Evolutionary conservation across 1,140 invertebrate genomes (phyloP), one percentile per base, ranked within the genome.

Genomic region (Ceratoteleas bidentatus): DNA sequence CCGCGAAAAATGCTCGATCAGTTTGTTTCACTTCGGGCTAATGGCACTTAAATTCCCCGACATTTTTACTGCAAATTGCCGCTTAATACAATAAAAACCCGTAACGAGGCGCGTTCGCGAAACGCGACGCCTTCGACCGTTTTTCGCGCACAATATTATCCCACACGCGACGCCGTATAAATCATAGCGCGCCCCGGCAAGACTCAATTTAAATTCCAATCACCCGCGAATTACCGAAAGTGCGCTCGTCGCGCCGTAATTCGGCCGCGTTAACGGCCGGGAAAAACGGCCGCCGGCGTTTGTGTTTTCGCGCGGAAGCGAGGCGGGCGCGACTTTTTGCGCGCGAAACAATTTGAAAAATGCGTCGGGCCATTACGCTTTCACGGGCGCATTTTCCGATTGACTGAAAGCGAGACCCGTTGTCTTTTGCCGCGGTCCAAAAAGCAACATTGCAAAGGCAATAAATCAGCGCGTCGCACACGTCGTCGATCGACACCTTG

Each of bases 401-500:
- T 68, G 77, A 43, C 43, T 73, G 64, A 61, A 74, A 73, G 58
- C 64, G 70, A 57, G 64, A 53, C 53, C 45, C 62, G 62, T 50
- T 69, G 78, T 75, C 70, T 74, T 81, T 74, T 38, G 2, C 7
- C 40, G 24, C 32, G 64, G 65, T 66, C 53, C 49, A 75, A 57
- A 76, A 66, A 75, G 72, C 65, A 72, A 66, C 66, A 66, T 73
- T 72, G 72, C 72, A 76, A 73, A 40, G 49, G 68, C 58, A 61
- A 78, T 79, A 79, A 75, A 83, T 75, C 75, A 76, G 75, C 16
- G 62, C 53, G 74, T 69, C 73, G 80, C 68, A 57, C 75, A 64
- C 75, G 76, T 74, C 81, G 81, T 60, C 78, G 76, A 80, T 84
- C 81, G 81, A 78, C 81, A 83, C 75, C 75, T 83, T 83, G 75